These are phyloP conservation scores for Dysidea cf. avara DNA, from an alignment of 37 sponge, comb jelly and placozoan genomes.

Conservation along the genomic window DNA sequence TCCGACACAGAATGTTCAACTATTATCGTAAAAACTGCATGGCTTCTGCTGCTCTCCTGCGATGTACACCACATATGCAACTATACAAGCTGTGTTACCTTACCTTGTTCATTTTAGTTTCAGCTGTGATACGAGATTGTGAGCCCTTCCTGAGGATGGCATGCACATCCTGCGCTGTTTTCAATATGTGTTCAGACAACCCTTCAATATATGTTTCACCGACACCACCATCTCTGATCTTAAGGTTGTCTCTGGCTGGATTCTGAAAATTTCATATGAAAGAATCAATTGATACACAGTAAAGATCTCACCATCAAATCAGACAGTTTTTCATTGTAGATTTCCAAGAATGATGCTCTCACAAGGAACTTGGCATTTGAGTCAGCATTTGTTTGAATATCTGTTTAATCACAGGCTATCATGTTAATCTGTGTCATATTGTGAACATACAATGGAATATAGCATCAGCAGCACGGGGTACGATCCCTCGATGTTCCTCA, in stretches of 20 bases:
- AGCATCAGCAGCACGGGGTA: conserved; percentile 80
- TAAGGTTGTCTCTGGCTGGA: conserved; percentile 51
- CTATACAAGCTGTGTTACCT: background rate
- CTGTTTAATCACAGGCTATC: conserved; percentile 11
- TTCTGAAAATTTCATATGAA: conserved; percentile 15
- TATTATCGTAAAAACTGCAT: conserved; percentile 91
- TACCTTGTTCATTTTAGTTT: conserved; percentile 82
- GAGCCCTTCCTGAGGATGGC: conserved; percentile 71
- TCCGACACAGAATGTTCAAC: conserved; percentile 75
- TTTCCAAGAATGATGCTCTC: conserved; percentile 76
- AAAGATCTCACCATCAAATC: conserved; percentile 71
- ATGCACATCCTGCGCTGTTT: conserved; percentile 61
- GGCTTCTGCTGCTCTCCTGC: conserved; percentile 79
- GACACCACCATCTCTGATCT: conserved; percentile 60
- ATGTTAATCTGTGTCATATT: background rate
- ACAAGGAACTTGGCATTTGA: conserved; percentile 73
- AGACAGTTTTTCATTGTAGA: conserved; percentile 87
- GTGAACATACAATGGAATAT: conserved; percentile 80
- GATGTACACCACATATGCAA: background rate
- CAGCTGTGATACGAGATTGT: conserved; percentile 62
- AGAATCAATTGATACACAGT: too few relatives aligned
- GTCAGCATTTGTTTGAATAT: conserved; percentile 65
- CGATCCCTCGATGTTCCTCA: conserved; percentile 58
- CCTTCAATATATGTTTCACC: conserved; percentile 76
- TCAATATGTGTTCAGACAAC: conserved; percentile 84